phyloP scores from a whole-genome alignment of 2,113 vertebrate genomes.

The Apteryx mantelli region DNA sequence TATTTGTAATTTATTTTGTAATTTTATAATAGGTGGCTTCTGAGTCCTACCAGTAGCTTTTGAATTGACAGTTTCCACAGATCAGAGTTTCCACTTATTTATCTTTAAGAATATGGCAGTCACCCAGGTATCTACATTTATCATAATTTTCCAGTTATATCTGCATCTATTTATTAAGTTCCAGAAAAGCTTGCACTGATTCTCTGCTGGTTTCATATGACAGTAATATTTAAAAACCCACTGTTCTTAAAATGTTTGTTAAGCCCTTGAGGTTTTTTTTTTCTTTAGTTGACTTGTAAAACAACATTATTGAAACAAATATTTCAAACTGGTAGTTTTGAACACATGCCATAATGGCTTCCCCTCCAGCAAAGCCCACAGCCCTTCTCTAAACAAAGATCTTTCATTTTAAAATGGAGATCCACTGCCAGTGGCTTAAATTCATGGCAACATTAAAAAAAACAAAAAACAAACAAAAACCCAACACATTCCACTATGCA shows the following conservation, averaged over 20 bases:
- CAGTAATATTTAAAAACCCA: background rate
- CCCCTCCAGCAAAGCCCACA: background rate
- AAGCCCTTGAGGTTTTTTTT: background rate
- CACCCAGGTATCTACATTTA: background rate
- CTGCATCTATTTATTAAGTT: background rate
- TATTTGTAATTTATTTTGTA: background rate
- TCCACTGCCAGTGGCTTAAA: background rate
- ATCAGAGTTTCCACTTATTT: background rate
- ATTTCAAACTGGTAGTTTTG: background rate
- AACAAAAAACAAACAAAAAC: background rate
- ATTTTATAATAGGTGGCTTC: background rate
- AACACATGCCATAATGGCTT: background rate
- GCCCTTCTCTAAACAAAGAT: background rate
- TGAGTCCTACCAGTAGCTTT: background rate
- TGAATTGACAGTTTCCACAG: background rate
- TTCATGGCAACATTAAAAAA: background rate
- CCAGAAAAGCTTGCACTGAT: background rate
- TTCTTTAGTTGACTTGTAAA: background rate
- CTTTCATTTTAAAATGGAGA: background rate
- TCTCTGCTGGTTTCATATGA: background rate
- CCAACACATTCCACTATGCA: background rate
- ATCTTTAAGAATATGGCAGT: background rate
- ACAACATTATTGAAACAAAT: background rate
- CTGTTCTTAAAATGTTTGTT: background rate
- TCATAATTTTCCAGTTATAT: background rate